Evolutionary conservation across 2,888 invertebrate species (phyloP).

Genomic region (Caenorhabditis sinica): DNA sequence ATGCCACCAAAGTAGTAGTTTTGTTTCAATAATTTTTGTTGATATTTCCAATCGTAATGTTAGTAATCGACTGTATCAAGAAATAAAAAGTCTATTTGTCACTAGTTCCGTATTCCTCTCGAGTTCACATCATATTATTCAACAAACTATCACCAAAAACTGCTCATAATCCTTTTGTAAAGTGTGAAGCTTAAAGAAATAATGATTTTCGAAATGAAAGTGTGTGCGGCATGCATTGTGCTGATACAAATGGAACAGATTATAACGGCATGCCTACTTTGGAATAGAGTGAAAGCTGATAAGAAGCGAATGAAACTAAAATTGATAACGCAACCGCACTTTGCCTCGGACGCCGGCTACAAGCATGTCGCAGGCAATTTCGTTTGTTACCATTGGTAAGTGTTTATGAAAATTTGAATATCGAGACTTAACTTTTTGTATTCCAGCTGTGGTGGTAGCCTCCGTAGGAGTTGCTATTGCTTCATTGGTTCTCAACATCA

Average conservation of each 20-base stretch:
- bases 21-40: not conserved
- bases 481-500: constrained; percentile 73
- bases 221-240: not conserved
- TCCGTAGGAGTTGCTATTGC: constrained; percentile 71
- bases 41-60: not conserved
- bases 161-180: constrained; percentile 29
- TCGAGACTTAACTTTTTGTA: constrained; percentile 6
- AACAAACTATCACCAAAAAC: not conserved
- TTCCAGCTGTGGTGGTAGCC: constrained; percentile 67
- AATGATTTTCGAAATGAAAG: not conserved
- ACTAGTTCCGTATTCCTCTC: not conserved
- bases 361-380: constrained; percentile 61
- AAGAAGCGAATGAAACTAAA: constrained; percentile 6
- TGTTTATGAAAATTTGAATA: not conserved
- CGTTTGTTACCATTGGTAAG: constrained; percentile 44
- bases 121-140: constrained; percentile 8
- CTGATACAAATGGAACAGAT: constrained; percentile 39
- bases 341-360: constrained; percentile 49
- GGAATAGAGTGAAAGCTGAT: not conserved
- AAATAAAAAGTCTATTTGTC: not conserved
- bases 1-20: constrained; percentile 56
- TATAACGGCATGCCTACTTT: constrained; percentile 7
- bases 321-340: constrained; percentile 47
- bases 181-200: not conserved
- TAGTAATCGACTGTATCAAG: not conserved